These are phyloP conservation scores for Podilymbus podiceps DNA, from an alignment of 2,113 vertebrate genomes.

Conservation along the genomic window DNA sequence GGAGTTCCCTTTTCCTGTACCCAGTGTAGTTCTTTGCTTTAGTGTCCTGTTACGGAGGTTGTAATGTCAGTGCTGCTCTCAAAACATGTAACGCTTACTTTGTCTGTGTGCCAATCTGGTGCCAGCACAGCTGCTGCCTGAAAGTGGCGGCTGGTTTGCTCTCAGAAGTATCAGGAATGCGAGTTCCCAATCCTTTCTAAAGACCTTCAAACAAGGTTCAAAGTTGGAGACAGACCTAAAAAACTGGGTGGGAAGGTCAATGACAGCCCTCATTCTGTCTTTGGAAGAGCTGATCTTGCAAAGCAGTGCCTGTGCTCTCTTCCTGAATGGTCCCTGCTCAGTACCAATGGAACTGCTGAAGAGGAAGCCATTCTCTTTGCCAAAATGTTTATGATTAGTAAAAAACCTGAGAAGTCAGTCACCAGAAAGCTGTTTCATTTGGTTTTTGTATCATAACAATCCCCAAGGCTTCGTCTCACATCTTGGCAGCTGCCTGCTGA, in stretches of 20 bases:
- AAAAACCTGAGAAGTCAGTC: background rate
- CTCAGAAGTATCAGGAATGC: background rate
- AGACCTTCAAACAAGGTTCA: background rate
- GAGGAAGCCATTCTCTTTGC: background rate
- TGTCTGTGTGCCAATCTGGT: background rate
- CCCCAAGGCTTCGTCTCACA: background rate
- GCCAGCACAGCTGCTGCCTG: background rate
- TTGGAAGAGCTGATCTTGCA: background rate
- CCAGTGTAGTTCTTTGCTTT: background rate
- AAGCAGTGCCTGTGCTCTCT: fast-evolving
- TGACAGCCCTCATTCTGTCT: background rate
- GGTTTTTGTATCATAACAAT: background rate
- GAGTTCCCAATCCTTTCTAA: background rate
- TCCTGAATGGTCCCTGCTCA: background rate
- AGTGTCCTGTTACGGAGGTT: background rate
- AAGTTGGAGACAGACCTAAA: background rate
- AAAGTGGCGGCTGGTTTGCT: background rate
- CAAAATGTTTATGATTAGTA: background rate
- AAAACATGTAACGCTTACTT: background rate
- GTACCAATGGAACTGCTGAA: background rate
- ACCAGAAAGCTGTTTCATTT: background rate
- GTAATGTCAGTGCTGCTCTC: background rate
- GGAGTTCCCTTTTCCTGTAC: background rate
- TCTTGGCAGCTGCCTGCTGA: background rate
- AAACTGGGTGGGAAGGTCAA: background rate